These are phyloP conservation scores for Drosophila rubida DNA, from an alignment of 2,888 invertebrate species.

Conservation along the genomic window DNA sequence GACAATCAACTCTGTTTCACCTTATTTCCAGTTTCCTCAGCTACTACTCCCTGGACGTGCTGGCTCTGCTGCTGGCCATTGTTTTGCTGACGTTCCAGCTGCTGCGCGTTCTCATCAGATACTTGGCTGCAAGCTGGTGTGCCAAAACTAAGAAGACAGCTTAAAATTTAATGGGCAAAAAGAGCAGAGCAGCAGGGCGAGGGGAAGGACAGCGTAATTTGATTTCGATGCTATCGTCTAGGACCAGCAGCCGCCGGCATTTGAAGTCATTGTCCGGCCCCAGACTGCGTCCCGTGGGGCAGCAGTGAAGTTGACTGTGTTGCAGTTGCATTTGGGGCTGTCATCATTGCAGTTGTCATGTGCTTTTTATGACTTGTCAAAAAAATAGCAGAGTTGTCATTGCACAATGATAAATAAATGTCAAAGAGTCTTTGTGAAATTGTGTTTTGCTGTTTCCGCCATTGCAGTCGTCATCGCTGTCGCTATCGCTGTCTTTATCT, in stretches of 20 bases:
- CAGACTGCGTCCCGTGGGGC: slow-evolving; percentile 21
- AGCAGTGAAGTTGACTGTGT: slow-evolving; percentile 5
- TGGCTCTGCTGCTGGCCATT: slow-evolving; percentile 3
- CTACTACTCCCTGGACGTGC: slow-evolving; percentile 22
- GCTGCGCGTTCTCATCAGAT: slow-evolving; percentile 18
- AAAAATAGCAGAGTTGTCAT: slow-evolving; percentile 65
- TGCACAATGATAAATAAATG: slow-evolving; percentile 81
- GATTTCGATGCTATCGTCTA: slow-evolving; percentile 50
- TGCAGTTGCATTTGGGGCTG: slow-evolving; percentile 29
- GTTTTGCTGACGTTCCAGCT: slow-evolving; percentile 10
- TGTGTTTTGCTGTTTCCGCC: slow-evolving; percentile 60
- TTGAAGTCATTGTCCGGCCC: slow-evolving; percentile 37
- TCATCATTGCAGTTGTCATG: slow-evolving; percentile 56
- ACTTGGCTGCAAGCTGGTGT: slow-evolving; percentile 8
- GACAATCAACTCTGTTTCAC: background rate
- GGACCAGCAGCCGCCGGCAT: slow-evolving; percentile 26
- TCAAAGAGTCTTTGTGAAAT: slow-evolving; percentile 71
- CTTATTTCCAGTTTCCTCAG: slow-evolving; percentile 15
- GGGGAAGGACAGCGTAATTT: slow-evolving; percentile 40
- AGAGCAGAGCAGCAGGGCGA: slow-evolving; percentile 9
- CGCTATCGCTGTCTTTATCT: slow-evolving; percentile 39
- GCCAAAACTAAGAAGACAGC: slow-evolving; percentile 33
- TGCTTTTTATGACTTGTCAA: slow-evolving; percentile 73
- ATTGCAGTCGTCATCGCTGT: slow-evolving; percentile 4
- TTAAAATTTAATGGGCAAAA: slow-evolving; percentile 49